A percentile compares a stretch with the other conserved stretches of the same genome.
Evolutionary conservation across 2,797 vertebrate species (phyloP).

Genomic region (Petrocephalus schoutedeni): DNA sequence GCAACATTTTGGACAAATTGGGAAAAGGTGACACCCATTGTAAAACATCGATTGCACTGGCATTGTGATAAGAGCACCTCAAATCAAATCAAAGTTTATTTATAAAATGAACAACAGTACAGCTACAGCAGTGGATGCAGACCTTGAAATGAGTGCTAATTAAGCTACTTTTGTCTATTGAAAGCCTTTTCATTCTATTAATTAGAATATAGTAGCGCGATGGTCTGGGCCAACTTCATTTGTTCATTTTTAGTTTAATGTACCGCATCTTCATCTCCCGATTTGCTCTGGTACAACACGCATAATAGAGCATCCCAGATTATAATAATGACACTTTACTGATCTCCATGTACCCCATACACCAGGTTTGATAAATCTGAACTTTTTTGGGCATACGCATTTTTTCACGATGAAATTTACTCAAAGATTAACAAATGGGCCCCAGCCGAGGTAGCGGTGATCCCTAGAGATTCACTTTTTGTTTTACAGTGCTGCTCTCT

Average conservation of each 20-base stretch:
- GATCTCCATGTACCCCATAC: neutral
- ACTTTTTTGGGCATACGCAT: neutral
- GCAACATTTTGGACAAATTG: neutral
- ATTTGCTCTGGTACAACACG: neutral
- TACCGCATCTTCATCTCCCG: neutral
- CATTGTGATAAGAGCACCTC: no score
- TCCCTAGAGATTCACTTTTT: neutral
- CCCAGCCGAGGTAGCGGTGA: neutral
- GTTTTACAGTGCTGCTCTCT: neutral
- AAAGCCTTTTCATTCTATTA: neutral
- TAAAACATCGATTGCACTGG: no score
- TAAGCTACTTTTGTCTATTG: neutral
- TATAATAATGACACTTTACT: neutral
- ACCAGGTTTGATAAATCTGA: neutral
- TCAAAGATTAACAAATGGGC: neutral
- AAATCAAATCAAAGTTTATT: no score
- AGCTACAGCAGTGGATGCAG: neutral
- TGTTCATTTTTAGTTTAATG: neutral
- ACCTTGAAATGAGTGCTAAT: neutral
- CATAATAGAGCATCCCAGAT: neutral
- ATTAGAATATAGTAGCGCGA: neutral
- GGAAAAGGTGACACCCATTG: neutral
- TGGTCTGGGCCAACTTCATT: neutral
- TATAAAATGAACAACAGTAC: neutral
- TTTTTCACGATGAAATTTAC: neutral